Evolutionary conservation across 1,140 invertebrate species (phyloP), one percentile per base, ranked within the genome.

Genomic region (Drosophila kurseongensis): DNA sequence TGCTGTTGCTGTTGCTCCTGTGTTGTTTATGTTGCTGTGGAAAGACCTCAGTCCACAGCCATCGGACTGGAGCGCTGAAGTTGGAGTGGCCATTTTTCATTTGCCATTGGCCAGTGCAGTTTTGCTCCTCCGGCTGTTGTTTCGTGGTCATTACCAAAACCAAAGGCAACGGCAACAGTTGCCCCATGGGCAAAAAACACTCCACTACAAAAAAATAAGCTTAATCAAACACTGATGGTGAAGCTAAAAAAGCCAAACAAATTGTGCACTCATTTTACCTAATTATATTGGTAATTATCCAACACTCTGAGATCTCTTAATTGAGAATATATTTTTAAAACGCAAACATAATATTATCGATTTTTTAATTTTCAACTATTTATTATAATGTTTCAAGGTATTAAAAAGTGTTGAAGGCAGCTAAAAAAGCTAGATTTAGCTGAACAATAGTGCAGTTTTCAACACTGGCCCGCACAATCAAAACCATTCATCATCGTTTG

Each of bases 401-500:
- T 7, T 32, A 7, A 7, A 29, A 32, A 40, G 38, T 40, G 13
- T 12, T 23, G 2, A 12, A 12, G 12, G 5, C 5, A 23, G 8
- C 16, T 29, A 8, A 32, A 32, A 35, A 7, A 13, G 7, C 32
- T 16, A 16, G 0, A 40, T 18, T 32, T 27, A 5, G 45, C 18
- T 55, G 10, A 7, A 38, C 54, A 16, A 14, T 14, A 60, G 18
- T n/a, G 32, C 9, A 13, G 2, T 27, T 18, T 23, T 1, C 9
- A n/a, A n/a, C 14, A 35, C 35, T 18, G 35, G 35, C 10, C 4
- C 12, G 9, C n/a, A 16, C 9, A 27, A 29, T 29, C 4, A 42
- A 41, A 18, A n/a, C 56, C 74, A 76, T 77, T 77, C 44, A 77
- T 77, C 75, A 77, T 77, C 74, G 52, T 77, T 69, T 77, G 74